These are phyloP conservation scores for Burhinus bistriatus DNA, from an alignment of 2,113 vertebrate genomes.

Conservation along the genomic window DNA sequence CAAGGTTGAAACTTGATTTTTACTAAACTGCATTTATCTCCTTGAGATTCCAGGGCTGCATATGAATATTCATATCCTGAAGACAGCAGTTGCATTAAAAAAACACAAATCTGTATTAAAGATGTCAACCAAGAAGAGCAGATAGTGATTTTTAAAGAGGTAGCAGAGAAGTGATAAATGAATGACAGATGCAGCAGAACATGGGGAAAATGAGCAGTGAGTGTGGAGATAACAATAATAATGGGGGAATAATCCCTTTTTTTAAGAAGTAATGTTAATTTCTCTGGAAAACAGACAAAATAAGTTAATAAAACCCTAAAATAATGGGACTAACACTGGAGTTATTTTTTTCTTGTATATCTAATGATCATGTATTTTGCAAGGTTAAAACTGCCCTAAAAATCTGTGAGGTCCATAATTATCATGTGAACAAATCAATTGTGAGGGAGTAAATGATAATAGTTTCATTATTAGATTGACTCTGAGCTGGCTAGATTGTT, in stretches of 20 bases:
- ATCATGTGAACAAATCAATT: fast-evolving
- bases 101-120: background rate
- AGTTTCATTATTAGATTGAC: background rate
- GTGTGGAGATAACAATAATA: background rate
- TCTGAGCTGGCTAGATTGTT: background rate
- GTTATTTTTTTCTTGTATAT: background rate
- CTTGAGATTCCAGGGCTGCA: background rate
- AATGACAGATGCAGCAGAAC: background rate
- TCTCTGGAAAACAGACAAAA: background rate
- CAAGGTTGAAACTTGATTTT: background rate
- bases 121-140: background rate
- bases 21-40: background rate
- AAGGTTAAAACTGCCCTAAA: background rate
- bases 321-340: background rate
- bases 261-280: background rate
- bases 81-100: background rate
- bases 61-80: conserved; percentile 24
- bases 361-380: background rate
- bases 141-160: background rate
- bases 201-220: background rate
- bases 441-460: background rate
- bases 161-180: background rate
- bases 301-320: background rate
- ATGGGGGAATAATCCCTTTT: background rate
- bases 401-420: background rate